Conservation (phyloP, 2,113 vertebrate genomes). For the Tenrec ecaudatus region DNA sequence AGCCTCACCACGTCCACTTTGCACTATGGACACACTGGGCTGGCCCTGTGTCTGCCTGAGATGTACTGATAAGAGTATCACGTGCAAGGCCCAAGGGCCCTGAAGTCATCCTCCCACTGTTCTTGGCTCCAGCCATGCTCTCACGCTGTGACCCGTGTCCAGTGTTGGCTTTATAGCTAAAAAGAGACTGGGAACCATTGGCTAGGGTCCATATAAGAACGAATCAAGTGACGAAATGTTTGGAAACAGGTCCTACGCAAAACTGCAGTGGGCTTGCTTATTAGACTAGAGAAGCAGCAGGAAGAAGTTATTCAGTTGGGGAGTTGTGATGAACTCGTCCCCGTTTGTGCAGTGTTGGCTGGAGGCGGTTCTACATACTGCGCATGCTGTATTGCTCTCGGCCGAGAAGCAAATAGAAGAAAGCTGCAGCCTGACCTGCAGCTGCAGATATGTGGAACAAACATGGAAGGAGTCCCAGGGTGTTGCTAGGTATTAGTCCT, state of each 20-base stretch:
- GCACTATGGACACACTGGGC: not conserved
- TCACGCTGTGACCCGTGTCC: constrained; percentile 20
- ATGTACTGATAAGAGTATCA: not conserved
- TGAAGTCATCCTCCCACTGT: not conserved
- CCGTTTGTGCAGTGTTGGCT: constrained; percentile 14
- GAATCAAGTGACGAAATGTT: constrained; percentile 9
- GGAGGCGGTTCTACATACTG: not conserved
- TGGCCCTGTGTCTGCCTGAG: not conserved
- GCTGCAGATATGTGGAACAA: not conserved
- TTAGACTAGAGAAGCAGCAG: not conserved
- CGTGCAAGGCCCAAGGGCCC: not conserved
- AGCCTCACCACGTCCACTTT: not conserved
- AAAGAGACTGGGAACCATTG: constrained; percentile 8
- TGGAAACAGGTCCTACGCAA: constrained; percentile 36
- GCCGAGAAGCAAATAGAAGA: constrained; percentile 13
- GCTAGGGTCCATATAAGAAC: not conserved
- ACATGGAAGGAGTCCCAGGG: not conserved
- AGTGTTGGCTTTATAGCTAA: constrained; percentile 47
- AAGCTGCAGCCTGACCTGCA: not conserved
- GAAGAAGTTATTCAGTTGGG: constrained; percentile 1
- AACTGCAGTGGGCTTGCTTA: not conserved
- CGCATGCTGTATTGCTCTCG: constrained; percentile 22
- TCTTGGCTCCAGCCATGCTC: constrained; percentile 41
- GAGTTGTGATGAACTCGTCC: not conserved
- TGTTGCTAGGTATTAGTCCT: not conserved